A percentile compares a stretch with the other conserved stretches of the same genome.
Evolutionary conservation across 1,140 invertebrate genomes (phyloP).

Genomic region (Drosophila parvula): DNA sequence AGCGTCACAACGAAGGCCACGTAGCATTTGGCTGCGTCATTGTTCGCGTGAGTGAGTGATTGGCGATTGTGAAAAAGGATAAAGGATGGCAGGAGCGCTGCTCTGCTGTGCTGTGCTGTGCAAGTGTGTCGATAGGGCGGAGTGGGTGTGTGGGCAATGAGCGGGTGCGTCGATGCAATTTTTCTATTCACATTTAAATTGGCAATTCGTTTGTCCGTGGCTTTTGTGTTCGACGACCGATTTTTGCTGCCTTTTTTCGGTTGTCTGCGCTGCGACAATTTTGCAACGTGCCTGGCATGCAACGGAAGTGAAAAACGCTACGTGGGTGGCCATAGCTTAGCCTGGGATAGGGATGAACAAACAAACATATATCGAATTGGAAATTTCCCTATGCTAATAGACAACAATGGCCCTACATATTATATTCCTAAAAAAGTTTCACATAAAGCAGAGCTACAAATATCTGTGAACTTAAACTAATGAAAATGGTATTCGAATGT

Average conservation of each 20-base stretch:
- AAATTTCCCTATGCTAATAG: not conserved
- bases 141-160: constrained; percentile 15
- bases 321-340: constrained; percentile 60
- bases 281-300: constrained; percentile 81
- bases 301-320: constrained; percentile 71
- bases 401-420: not conserved
- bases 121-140: constrained; percentile 1
- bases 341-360: constrained; percentile 11
- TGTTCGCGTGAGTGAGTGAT: constrained; percentile 66
- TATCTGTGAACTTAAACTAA: not conserved
- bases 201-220: constrained; percentile 77
- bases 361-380: not conserved
- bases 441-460: not conserved
- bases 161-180: constrained; percentile 61
- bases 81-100: constrained; percentile 32
- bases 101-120: not conserved
- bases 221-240: constrained; percentile 59
- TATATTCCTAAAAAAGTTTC: not conserved
- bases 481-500: not conserved
- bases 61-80: constrained; percentile 74
- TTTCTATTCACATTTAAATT: constrained; percentile 82
- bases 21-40: constrained; percentile 46
- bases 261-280: constrained; percentile 72
- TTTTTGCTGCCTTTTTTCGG: constrained; percentile 38
- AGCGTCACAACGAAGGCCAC: too few species aligned